These are phyloP conservation scores for Palloptera scutellata DNA, from an alignment of 2,888 invertebrate genomes.

Conservation along the genomic window DNA sequence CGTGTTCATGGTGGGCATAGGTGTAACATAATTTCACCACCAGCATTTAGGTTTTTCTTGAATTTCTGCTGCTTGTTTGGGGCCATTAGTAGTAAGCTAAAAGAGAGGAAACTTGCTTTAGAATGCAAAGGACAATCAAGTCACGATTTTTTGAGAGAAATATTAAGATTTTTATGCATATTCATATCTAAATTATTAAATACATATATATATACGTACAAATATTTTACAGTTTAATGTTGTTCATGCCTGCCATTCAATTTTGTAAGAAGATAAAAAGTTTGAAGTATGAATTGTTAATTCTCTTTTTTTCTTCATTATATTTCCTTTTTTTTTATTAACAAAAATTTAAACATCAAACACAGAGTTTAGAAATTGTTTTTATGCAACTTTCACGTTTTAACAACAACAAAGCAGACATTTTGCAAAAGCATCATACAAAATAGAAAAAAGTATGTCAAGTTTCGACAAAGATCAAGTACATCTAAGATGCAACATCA, in stretches of 20 bases:
- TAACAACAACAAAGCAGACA: constrained; percentile 24
- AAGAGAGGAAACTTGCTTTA: no score
- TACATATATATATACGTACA: no score
- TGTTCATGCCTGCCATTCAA: no score
- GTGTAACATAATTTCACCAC: not conserved
- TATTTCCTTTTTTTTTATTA: not conserved
- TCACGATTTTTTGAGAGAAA: not conserved
- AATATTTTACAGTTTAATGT: no score
- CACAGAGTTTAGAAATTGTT: constrained; percentile 14
- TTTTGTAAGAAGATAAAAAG: no score
- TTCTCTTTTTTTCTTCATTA: constrained; percentile 4
- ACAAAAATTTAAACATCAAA: not conserved
- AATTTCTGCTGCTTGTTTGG: constrained; percentile 32
- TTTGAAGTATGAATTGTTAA: not conserved
- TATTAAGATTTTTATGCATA: not conserved
- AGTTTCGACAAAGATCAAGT: constrained; percentile 60
- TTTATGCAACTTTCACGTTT: constrained; percentile 39
- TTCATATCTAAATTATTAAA: no score
- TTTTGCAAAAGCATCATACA: no score
- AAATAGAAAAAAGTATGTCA: constrained; percentile 52
- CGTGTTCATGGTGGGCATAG: no score
- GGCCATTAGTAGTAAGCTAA: not conserved
- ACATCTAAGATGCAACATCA: constrained; percentile 52
- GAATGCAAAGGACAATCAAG: constrained; percentile 25
- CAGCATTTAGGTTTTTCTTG: constrained; percentile 40